A percentile compares a stretch with the other conserved stretches of the same genome.
Conservation (phyloP, 2,113 vertebrate species). For the Turnix velox region DNA sequence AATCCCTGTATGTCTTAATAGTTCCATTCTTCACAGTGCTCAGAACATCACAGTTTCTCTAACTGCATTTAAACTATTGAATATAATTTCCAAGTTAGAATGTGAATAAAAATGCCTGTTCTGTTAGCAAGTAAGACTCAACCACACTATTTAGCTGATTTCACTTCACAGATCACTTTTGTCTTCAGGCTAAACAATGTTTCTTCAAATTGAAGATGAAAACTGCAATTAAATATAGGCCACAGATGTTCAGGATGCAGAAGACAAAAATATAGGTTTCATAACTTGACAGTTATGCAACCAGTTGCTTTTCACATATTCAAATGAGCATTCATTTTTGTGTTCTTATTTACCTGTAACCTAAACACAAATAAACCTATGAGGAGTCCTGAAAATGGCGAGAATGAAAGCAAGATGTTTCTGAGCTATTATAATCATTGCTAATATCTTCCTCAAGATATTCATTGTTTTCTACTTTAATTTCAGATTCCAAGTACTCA, state of each 20-base stretch:
- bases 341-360: neutral
- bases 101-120: slow-evolving; percentile 3
- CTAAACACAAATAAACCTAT: neutral
- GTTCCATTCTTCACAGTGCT: neutral
- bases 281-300: slow-evolving; percentile 55
- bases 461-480: neutral
- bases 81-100: neutral
- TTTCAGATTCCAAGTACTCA: neutral
- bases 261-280: slow-evolving; percentile 62
- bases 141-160: slow-evolving; percentile 12
- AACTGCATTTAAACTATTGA: neutral
- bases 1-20: neutral
- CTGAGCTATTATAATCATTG: neutral
- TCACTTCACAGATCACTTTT: slow-evolving; percentile 33
- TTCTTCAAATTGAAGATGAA: slow-evolving; percentile 51
- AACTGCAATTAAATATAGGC: slow-evolving; percentile 64
- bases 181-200: slow-evolving; percentile 59
- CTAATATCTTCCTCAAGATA: neutral
- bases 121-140: neutral
- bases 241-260: slow-evolving; percentile 64
- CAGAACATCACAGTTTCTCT: neutral
- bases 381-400: neutral
- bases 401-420: neutral
- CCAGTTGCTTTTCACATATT: slow-evolving; percentile 57
- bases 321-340: slow-evolving; percentile 26